These are phyloP conservation scores for Calameuta idolon DNA, from an alignment of 2,888 invertebrate species.

Conservation along the genomic window DNA sequence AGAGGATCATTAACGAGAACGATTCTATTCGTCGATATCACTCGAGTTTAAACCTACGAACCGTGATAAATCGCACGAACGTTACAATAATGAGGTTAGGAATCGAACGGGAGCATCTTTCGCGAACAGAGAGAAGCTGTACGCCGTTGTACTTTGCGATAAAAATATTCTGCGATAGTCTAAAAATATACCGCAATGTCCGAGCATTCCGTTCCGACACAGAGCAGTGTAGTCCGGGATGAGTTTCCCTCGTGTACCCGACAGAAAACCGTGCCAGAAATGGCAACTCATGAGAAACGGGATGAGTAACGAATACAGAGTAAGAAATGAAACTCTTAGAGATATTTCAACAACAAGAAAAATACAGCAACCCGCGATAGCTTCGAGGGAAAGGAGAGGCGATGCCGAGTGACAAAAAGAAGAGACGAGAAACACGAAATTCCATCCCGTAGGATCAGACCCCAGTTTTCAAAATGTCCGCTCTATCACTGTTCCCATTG, in stretches of 20 bases:
- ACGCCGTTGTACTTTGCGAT: not conserved
- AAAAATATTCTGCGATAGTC: not conserved
- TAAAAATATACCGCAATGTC: slow-evolving; percentile 6
- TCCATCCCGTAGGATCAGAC: not conserved
- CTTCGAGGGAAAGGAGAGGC: not conserved
- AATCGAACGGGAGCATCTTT: slow-evolving; percentile 2
- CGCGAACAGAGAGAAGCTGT: not conserved
- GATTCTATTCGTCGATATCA: not conserved
- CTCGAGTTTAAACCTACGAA: not conserved
- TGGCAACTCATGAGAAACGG: not conserved
- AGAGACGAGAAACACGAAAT: not conserved
- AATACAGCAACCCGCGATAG: not conserved
- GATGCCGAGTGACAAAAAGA: not conserved
- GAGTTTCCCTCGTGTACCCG: slow-evolving; percentile 4
- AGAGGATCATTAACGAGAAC: not conserved
- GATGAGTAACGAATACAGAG: not conserved
- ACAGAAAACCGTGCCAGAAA: not conserved
- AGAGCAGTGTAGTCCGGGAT: not conserved
- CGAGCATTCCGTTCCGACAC: not conserved
- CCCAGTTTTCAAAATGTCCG: not conserved
- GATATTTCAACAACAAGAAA: not conserved
- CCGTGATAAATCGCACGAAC: too few relatives aligned
- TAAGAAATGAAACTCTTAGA: not conserved
- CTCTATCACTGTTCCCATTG: not conserved
- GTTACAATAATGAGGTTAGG: not conserved